Evolutionary conservation across 2,113 vertebrate genomes (phyloP).

Genomic region (Nipponia nippon): DNA sequence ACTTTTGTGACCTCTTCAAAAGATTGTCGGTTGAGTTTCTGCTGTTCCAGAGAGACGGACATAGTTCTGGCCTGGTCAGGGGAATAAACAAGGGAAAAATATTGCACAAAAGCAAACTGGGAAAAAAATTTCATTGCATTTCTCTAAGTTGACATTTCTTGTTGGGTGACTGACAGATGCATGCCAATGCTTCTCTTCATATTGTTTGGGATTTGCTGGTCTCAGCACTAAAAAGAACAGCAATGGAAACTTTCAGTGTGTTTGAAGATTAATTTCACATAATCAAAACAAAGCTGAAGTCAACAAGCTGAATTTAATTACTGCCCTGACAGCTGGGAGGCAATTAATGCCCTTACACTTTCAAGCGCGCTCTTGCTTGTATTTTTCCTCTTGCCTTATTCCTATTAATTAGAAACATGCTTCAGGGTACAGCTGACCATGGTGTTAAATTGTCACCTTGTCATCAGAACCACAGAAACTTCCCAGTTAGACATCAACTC

Average conservation of each 20-base stretch:
- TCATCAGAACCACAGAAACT: background rate
- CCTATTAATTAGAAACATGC: conserved; percentile 56
- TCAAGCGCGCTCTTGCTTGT: background rate
- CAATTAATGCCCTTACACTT: conserved; percentile 68
- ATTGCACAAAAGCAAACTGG: background rate
- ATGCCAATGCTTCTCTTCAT: background rate
- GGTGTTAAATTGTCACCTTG: background rate
- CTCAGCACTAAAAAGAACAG: conserved; percentile 34
- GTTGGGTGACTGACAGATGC: background rate
- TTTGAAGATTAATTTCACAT: conserved; percentile 68
- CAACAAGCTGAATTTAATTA: conserved; percentile 74
- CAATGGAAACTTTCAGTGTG: background rate
- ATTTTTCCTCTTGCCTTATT: conserved; percentile 15
- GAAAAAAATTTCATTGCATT: background rate
- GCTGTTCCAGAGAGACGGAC: background rate
- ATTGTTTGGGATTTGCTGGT: conserved; percentile 11
- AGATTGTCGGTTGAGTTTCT: background rate
- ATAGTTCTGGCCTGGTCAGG: background rate
- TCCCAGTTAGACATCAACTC: background rate
- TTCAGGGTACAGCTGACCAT: conserved; percentile 31
- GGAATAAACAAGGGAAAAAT: background rate
- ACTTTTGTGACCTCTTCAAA: background rate
- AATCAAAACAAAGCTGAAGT: conserved; percentile 62
- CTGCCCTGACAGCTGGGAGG: conserved; percentile 59
- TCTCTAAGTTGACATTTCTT: background rate